Percentiles rank a stretch among this genome's conserved stretches.
phyloP scores from a whole-genome alignment of 1,140 invertebrate genomes.

The Bombus impatiens region DNA sequence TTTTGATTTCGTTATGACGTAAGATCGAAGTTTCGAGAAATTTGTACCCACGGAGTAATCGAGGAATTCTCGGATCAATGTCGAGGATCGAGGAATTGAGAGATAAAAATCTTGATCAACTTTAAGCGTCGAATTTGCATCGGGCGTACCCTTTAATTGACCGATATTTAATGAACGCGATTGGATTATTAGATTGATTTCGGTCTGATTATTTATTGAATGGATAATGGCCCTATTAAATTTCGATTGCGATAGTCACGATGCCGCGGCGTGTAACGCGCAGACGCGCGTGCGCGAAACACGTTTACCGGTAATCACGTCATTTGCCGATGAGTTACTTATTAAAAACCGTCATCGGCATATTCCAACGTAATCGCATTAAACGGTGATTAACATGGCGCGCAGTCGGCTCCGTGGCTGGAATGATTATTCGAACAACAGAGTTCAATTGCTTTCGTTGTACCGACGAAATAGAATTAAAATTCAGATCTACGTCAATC shows the following conservation, averaged over 20 bases:
- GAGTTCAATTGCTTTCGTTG: background rate
- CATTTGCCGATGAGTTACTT: conserved; percentile 37
- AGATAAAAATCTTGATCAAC: background rate
- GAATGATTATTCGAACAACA: conserved; percentile 18
- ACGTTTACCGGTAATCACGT: conserved; percentile 39
- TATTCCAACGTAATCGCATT: conserved; percentile 29
- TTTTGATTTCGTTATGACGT: background rate
- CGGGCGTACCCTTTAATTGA: conserved; percentile 14
- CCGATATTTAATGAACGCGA: conserved; percentile 41
- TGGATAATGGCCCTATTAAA: conserved; percentile 49
- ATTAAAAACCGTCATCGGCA: conserved; percentile 42
- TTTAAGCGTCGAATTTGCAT: background rate
- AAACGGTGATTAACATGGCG: conserved; percentile 40
- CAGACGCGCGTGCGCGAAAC: background rate
- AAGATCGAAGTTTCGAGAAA: background rate
- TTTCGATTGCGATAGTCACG: conserved; percentile 40
- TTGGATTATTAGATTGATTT: conserved; percentile 35
- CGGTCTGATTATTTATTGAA: conserved; percentile 50
- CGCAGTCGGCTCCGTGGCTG: background rate
- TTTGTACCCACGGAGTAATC: background rate
- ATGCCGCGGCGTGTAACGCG: background rate
- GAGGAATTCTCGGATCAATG: too few relatives aligned
- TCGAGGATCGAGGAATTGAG: background rate
- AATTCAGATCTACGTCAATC: background rate
- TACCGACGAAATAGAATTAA: background rate